phyloP scores from a whole-genome alignment of 1,140 invertebrate genomes.

The Metopolophium dirhodum region DNA sequence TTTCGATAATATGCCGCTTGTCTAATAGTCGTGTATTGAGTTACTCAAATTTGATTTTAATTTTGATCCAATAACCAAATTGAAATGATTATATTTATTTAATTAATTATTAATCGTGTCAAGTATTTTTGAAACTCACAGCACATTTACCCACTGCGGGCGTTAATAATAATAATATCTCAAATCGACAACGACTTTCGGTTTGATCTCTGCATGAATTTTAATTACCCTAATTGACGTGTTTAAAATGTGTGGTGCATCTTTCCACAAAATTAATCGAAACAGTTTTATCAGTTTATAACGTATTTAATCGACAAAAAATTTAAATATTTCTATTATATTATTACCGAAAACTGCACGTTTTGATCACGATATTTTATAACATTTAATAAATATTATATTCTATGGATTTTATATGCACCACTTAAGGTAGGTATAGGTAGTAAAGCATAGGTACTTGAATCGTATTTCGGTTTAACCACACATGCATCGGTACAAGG shows the following conservation, averaged over 20 bases:
- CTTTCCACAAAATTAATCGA: background rate
- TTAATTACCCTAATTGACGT: fast-evolving
- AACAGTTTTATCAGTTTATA: background rate
- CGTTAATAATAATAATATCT: background rate
- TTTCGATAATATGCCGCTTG: no score
- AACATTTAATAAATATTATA: background rate
- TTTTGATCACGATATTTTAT: background rate
- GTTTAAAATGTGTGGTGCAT: background rate
- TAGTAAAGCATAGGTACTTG: no score
- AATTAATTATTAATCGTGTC: no score
- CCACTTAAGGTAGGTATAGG: no score
- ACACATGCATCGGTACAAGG: background rate
- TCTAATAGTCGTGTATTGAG: no score
- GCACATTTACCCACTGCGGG: no score
- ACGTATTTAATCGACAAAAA: background rate
- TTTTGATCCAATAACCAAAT: no score
- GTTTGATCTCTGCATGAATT: background rate
- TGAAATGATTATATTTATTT: no score
- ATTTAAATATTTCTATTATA: background rate
- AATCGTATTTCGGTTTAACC: background rate
- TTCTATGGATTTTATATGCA: background rate
- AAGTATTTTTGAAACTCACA: no score
- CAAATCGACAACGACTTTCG: background rate
- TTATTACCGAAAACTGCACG: background rate
- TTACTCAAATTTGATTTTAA: no score